Evolutionary conservation across 1,140 invertebrate genomes (phyloP).

Genomic region (Bombus sylvicola): DNA sequence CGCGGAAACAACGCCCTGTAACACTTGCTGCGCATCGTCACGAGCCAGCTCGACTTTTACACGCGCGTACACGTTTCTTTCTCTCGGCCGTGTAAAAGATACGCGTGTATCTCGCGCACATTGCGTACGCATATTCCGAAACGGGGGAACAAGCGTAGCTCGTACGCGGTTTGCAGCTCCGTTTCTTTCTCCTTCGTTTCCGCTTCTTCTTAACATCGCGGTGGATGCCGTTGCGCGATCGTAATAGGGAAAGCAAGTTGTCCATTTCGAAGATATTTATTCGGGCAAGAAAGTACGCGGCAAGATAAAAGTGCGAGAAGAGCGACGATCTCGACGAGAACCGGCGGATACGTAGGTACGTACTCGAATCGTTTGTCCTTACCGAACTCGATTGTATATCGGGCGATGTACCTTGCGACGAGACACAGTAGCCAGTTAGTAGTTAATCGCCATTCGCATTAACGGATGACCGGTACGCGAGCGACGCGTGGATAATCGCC

Average conservation of each 20-base stretch:
- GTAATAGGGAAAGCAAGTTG: too few relatives aligned
- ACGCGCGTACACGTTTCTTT: not conserved
- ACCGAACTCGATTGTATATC: too few relatives aligned
- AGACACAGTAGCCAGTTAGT: not conserved
- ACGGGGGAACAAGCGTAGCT: not conserved
- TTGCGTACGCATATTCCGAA: conserved; percentile 28
- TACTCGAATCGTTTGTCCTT: too few relatives aligned
- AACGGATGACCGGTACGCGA: not conserved
- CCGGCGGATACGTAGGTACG: too few relatives aligned
- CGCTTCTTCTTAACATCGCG: too few relatives aligned
- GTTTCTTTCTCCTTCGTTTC: too few relatives aligned
- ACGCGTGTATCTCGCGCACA: conserved; percentile 6
- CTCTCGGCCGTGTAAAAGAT: not conserved
- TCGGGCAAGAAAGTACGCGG: not conserved
- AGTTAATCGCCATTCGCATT: conserved; percentile 1
- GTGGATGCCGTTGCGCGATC: too few relatives aligned
- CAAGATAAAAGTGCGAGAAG: accelerated
- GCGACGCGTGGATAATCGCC: not conserved
- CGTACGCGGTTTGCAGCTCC: too few relatives aligned
- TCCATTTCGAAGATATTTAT: too few relatives aligned
- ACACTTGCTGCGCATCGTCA: not conserved
- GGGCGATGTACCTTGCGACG: too few relatives aligned
- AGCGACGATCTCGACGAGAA: too few relatives aligned
- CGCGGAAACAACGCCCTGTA: conserved; percentile 51
- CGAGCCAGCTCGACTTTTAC: conserved; percentile 35